These are phyloP conservation scores for Synanthedon formicaeformis DNA, from an alignment of 2,888 invertebrate genomes.

Conservation along the genomic window DNA sequence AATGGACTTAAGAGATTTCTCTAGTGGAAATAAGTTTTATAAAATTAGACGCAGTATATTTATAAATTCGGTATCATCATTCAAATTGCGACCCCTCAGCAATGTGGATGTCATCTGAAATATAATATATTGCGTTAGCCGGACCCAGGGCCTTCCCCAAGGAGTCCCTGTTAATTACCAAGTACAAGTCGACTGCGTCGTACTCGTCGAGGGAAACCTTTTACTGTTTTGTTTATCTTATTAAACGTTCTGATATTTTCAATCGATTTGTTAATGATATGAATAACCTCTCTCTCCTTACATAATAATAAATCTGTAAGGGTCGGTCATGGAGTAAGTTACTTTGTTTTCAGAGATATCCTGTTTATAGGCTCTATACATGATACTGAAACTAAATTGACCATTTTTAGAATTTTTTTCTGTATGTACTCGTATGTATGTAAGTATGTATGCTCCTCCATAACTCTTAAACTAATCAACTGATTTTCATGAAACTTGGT, in stretches of 20 bases:
- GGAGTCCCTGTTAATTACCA: conserved; percentile 74
- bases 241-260: conserved; percentile 13
- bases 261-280: conserved; percentile 4
- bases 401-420: no score
- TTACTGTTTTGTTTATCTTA: conserved; percentile 45
- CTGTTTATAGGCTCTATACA: no score
- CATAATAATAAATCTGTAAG: no score
- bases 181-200: conserved; percentile 65
- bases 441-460: no score
- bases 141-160: conserved; percentile 54
- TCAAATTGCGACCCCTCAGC: conserved; percentile 44
- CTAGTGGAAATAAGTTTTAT: no score
- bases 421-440: no score
- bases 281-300: not conserved
- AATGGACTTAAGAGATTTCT: no score
- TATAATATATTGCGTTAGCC: conserved; percentile 62
- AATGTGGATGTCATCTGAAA: conserved; percentile 54
- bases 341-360: no score
- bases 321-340: no score
- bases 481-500: no score
- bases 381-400: no score
- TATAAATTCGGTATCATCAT: conserved; percentile 50
- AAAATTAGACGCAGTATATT: conserved; percentile 6
- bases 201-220: conserved; percentile 38
- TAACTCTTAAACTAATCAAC: no score